These are phyloP conservation scores for Anarsia innoxiella DNA, from an alignment of 2,888 invertebrate species.

Conservation along the genomic window DNA sequence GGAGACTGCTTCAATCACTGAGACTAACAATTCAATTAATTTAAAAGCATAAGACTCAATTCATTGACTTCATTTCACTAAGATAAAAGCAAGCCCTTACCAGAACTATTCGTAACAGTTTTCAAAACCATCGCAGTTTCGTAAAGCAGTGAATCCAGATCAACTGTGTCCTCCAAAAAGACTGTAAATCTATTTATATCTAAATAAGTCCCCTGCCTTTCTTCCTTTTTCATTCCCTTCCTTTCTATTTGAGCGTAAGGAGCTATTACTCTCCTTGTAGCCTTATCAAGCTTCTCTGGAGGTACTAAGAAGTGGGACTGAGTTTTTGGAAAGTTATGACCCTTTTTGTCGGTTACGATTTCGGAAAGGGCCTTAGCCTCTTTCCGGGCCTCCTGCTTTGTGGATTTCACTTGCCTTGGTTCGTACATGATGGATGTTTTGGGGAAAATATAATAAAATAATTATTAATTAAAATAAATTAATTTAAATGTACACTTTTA, in stretches of 20 bases:
- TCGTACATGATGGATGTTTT: constrained; percentile 35
- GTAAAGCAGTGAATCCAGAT: constrained; percentile 69
- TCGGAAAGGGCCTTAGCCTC: too few species aligned
- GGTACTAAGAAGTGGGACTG: constrained; percentile 61
- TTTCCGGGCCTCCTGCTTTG: too few species aligned
- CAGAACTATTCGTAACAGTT: constrained; percentile 71
- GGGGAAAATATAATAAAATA: too few species aligned
- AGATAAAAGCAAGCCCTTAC: too few species aligned
- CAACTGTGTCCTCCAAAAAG: constrained; percentile 73
- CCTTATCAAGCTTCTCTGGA: constrained; percentile 65
- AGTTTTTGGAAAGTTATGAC: too few species aligned
- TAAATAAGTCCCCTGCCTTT: constrained; percentile 45
- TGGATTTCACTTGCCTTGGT: constrained; percentile 36
- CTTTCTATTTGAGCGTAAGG: constrained; percentile 72
- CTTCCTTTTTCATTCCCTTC: constrained; percentile 36
- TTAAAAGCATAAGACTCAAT: too few species aligned
- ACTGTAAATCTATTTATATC: constrained; percentile 62
- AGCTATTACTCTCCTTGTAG: constrained; percentile 74
- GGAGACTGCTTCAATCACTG: too few species aligned
- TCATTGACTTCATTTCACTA: too few species aligned
- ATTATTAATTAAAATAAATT: too few species aligned
- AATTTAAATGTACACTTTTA: too few species aligned
- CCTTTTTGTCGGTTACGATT: too few species aligned
- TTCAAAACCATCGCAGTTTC: constrained; percentile 76
- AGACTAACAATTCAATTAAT: too few species aligned